Evolutionary conservation across 2,888 invertebrate species (phyloP), one percentile per base, ranked within the genome.

Genomic region (Drosophila stalkeri): DNA sequence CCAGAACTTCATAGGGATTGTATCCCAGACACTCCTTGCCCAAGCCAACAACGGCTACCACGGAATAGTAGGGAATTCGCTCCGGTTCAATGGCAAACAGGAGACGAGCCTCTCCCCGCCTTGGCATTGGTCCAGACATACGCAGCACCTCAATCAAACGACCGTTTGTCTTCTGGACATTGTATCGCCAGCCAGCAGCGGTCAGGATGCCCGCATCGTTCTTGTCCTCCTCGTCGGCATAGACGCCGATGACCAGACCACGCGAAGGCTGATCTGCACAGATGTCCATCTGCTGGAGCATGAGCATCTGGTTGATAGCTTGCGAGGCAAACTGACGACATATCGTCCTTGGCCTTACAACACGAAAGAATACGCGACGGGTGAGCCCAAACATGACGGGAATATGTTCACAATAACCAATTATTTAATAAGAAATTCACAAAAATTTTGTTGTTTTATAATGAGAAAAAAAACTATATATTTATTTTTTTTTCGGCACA

Each of bases 31-130:
- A 95, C 87, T 95, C 95, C 61, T 94, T 94, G 7, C 97, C 97
- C 43, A 97, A 93, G 18, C 96, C 96, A n/a, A 96, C 95, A 8
- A 97, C 94, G 8, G 96, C 96, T 2, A 97, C 95, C 44, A 94
- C 95, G 0, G 94, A 94, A 89, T 95, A 96, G 63, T 89, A 91
- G 3, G 92, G 92, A 8, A 86, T 66, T 37, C 87, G 90, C 0
- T 90, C 89, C 0, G 94, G 93, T 78, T 96, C 95, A 35, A 96
- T 89, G 77, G 95, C 95, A 87, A 94, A 96, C 84, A 96, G 95
- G 12, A 96, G 93, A 76, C 96, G 94, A 3, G 93, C 94, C 93
- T 93, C 95, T 88, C 93, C 94, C 89, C 92, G 93, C 91, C 68
- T 94, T 3, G 92, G 92, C 92, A 93, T 94, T 72, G 92, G 95